Base-by-base conservation (phyloP, 2,888 invertebrate genomes). In the Odontocerum albicorne region DNA sequence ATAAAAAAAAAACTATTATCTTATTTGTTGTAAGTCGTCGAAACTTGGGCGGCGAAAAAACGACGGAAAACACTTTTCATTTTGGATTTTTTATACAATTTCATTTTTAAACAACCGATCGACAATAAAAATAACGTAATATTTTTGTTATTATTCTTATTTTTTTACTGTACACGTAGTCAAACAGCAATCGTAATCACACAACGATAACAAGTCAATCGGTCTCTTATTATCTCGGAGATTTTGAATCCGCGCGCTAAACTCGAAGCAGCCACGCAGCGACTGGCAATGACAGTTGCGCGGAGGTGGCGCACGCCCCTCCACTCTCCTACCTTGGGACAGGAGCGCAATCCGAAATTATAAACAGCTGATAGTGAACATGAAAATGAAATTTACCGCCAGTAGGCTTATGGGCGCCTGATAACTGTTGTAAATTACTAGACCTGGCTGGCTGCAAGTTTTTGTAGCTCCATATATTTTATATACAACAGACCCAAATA, bases 81-180 rank as follows among this genome's bases (percentile, higher is more conserved):
- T 53, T 53, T 53, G 13, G 53, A 53, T 27, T 53, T 53, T 20
- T 52, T 52, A 21, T 53, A 53, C 45, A 43, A 19, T 46, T 46
- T 53, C 46, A 53, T 53, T 53, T 32, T 39, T 12, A 16, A 38
- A 38, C 19, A 19, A 15, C 20, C 33, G 39, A 17, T 19, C 20
- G 12, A 10, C 35, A n/a, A n/a, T n/a, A n/a, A n/a, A n/a, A n/a
- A n/a, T n/a, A n/a, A n/a, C n/a, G n/a, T n/a, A n/a, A n/a, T 22
- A 8, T n/a, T 22, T 42, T 32, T 4, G 20, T 32, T 10, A 10
- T 17, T 12, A 19, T n/a, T 45, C 12, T 12, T 10, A 10, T 10
- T n/a, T 15, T 13, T 38, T 35, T 32, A 12, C 32, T 31, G 38
- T 52, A 52, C 52, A 52, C 52, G 52, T 52, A 38, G 44, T 38